Conservation (phyloP, 2,113 vertebrate species). For the Nyctibius bracteatus region DNA sequence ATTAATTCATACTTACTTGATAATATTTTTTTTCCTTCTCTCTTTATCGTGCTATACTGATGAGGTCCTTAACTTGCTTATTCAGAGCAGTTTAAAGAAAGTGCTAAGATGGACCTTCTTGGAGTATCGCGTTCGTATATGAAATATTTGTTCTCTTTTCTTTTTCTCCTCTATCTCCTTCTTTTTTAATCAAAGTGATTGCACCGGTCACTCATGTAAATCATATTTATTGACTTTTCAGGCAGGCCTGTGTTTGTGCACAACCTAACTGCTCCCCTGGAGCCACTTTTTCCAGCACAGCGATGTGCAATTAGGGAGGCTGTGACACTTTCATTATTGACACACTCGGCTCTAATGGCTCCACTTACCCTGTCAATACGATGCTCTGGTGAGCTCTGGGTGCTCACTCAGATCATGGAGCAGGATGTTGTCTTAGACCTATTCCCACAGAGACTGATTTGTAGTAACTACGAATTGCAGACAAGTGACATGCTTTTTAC, state of each 20-base stretch:
- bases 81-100: neutral
- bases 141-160: neutral
- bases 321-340: neutral
- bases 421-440: neutral
- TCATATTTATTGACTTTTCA: constrained; percentile 7
- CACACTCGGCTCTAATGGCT: neutral
- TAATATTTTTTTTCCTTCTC: neutral
- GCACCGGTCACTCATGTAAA: neutral
- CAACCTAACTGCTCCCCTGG: neutral
- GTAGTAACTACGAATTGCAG: neutral
- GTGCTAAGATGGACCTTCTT: neutral
- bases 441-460: neutral
- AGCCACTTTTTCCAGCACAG: neutral
- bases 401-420: neutral
- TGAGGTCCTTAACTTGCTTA: neutral
- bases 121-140: neutral
- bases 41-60: neutral
- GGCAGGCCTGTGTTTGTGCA: neutral
- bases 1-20: neutral
- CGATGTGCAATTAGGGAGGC: neutral
- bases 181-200: neutral
- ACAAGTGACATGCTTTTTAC: neutral
- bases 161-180: neutral
- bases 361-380: neutral
- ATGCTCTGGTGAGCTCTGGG: neutral